These are phyloP conservation scores for Melinopterus prodromus DNA, from an alignment of 2,888 invertebrate genomes.

Conservation along the genomic window DNA sequence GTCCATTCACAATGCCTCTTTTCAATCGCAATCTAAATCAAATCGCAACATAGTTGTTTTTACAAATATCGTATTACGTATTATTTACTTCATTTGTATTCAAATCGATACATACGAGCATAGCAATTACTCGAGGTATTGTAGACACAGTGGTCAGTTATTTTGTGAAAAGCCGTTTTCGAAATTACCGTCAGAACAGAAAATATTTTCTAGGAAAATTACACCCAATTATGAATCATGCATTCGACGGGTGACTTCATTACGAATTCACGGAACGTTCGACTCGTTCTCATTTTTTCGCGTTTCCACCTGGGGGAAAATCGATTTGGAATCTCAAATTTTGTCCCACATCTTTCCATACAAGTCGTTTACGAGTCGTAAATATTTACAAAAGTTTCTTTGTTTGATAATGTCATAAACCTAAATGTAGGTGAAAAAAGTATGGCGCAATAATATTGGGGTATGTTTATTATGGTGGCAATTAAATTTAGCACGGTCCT, in stretches of 20 bases:
- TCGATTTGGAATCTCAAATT: conserved; percentile 4
- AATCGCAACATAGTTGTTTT: too few species aligned
- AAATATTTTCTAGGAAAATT: not conserved
- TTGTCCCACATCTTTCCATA: not conserved
- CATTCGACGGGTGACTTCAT: not conserved
- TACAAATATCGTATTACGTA: too few species aligned
- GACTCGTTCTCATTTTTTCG: not conserved
- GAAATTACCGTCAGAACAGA: not conserved
- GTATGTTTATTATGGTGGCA: not conserved
- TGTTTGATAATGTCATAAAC: not conserved
- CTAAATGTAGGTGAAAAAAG: not conserved
- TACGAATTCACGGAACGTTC: not conserved
- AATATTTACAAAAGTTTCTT: not conserved
- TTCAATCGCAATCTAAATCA: too few species aligned
- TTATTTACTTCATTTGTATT: too few species aligned
- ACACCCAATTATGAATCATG: conserved; percentile 4
- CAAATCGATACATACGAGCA: too few species aligned
- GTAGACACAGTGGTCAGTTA: too few species aligned
- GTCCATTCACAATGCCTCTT: too few species aligned
- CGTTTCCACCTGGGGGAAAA: not conserved
- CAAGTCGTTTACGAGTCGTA: not conserved
- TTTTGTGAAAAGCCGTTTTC: not conserved
- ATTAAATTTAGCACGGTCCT: not conserved
- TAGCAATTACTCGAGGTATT: too few species aligned
- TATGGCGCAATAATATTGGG: not conserved